phyloP scores from a whole-genome alignment of 2,113 vertebrate species.

The Petroica traversi region DNA sequence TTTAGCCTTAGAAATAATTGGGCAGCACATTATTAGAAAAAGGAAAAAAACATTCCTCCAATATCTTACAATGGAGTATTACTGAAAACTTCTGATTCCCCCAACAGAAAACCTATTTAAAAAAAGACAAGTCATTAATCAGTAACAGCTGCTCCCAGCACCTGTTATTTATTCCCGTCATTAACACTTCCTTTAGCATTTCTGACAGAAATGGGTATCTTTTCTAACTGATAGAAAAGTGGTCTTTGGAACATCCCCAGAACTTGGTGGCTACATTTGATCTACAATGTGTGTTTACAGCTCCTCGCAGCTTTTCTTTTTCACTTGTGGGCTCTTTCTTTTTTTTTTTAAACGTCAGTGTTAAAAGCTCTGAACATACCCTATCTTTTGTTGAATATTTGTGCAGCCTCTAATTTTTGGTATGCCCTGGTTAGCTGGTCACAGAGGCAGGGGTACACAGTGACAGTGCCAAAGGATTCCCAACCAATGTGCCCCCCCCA shows the following conservation, averaged over 20 bases:
- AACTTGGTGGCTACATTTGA: neutral
- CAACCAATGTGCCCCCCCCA: accelerated
- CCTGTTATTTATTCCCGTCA: constrained; percentile 66
- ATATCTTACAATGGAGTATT: constrained; percentile 20
- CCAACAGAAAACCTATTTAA: constrained; percentile 58
- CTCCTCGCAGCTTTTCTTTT: neutral
- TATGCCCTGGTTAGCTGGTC: neutral
- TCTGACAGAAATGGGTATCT: constrained; percentile 52
- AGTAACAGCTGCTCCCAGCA: constrained; percentile 73
- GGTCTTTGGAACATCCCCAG: constrained; percentile 9
- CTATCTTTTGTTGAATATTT: neutral
- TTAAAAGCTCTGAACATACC: neutral
- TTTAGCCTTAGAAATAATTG: neutral
- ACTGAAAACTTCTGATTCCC: constrained; percentile 44
- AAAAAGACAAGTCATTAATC: constrained; percentile 56
- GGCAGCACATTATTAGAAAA: neutral
- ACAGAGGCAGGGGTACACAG: neutral
- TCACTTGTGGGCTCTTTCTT: neutral
- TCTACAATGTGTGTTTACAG: neutral
- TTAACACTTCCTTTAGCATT: constrained; percentile 51
- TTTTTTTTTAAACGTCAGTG: neutral
- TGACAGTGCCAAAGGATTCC: neutral
- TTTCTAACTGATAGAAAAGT: constrained; percentile 9
- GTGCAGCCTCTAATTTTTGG: neutral
- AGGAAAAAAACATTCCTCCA: constrained; percentile 7